Evolutionary conservation across 64 coral and sea anemone species (phyloP), one percentile per base, ranked within the genome.

Genomic region (Actinia tenebrosa): DNA sequence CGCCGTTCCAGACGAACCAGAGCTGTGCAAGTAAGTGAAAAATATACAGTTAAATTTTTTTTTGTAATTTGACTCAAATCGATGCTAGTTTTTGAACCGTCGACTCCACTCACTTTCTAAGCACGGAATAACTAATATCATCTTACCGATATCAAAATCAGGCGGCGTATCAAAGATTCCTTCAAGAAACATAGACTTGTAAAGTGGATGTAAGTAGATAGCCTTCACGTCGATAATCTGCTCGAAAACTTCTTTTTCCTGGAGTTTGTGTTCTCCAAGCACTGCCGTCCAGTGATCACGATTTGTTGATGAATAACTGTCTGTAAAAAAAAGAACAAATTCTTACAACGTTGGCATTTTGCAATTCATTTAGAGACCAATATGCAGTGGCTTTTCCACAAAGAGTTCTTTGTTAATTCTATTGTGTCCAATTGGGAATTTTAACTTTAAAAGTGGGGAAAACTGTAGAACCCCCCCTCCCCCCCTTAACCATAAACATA

Each of bases 161-260:
- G 93, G 93, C 30, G 93, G 93, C 11, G 93, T 95, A 55, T 92
- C 93, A 4, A 60, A 84, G 44, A 95, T 95, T 25, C 93, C 93
- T 79, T 95, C 93, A 23, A 95, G 62, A 37, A 92, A 95, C 93
- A 95, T 95, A 16, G 93, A 95, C 25, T 92, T 95, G 84, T 95
- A 95, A 16, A 80, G 80, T 1, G 89, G 83, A 77, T 95, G 93
- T 44, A 95, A 83, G 26, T 83, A 64, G 56, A 95, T 92, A 5
- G 58, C 79, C 43, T 64, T 62, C 15, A 95, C 84, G 53, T 71
- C 77, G 62, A 82, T 91, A 59, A 80, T 92, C 64, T 95, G 90
- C 26, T 95, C 93, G 84, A 92, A 95, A n/a, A 82, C 90, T 26
- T 95, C 93, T 85, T 95, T 95, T 60, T 92, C 23, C 3, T 80